Percentiles rank a stretch among this genome's conserved stretches.
These are phyloP conservation scores for Ericerus pela DNA, from an alignment of 1,140 invertebrate species.

Conservation along the genomic window DNA sequence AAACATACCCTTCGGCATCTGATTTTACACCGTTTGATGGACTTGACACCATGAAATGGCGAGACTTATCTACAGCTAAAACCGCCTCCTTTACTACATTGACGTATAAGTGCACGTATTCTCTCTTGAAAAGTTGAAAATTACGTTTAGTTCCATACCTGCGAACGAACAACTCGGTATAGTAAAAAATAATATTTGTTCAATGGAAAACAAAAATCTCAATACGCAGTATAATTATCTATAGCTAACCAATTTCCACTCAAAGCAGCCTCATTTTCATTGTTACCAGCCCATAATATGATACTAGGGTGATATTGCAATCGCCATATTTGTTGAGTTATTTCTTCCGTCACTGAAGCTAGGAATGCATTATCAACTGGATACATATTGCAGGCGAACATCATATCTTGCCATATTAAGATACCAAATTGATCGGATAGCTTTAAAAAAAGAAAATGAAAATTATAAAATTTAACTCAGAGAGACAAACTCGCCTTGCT, in stretches of 20 bases:
- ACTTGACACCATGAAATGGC: conserved; percentile 70
- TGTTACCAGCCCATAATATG: conserved; percentile 85
- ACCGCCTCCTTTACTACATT: conserved; percentile 56
- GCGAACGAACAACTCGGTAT: conserved; percentile 14
- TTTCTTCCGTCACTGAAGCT: conserved; percentile 54
- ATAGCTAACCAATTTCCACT: conserved; percentile 68
- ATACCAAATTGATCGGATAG: conserved; percentile 62
- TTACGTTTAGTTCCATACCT: conserved; percentile 46
- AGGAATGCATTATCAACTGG: conserved; percentile 61
- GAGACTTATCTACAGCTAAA: conserved; percentile 39
- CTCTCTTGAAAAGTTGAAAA: conserved; percentile 46
- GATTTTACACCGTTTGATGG: conserved; percentile 77
- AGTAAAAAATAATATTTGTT: too few relatives aligned
- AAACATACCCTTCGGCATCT: conserved; percentile 53
- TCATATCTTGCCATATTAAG: conserved; percentile 86
- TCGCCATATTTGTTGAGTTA: conserved; percentile 66
- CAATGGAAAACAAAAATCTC: not conserved
- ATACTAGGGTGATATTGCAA: conserved; percentile 81
- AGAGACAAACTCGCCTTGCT: too few relatives aligned
- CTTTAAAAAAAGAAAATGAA: conserved; percentile 23
- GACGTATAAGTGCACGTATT: conserved; percentile 80
- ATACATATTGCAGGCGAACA: conserved; percentile 96
- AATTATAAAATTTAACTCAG: not conserved
- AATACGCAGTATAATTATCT: not conserved
- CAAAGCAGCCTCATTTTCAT: conserved; percentile 91